A percentile compares a stretch with the other conserved stretches of the same genome.
phyloP scores from a whole-genome alignment of 2,797 vertebrate genomes.

The Diceros bicornis region DNA sequence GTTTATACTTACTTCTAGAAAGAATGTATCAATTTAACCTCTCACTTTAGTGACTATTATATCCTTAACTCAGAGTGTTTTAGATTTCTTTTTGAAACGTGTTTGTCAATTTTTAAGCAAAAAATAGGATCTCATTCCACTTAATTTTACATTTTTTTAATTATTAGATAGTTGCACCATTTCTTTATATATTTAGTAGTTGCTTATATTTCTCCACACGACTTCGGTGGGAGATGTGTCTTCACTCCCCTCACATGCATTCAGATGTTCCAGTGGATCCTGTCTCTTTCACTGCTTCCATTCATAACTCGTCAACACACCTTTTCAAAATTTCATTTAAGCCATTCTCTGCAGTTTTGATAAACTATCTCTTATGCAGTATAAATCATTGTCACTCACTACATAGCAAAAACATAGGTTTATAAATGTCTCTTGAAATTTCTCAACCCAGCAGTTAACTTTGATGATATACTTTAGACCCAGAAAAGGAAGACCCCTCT shows the following conservation, averaged over 20 bases:
- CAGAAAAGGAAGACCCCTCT: not conserved
- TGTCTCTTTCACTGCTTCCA: not conserved
- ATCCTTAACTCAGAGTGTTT: not conserved
- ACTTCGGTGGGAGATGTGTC: not conserved
- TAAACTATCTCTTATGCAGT: not conserved
- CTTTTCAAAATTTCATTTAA: not conserved
- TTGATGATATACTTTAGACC: not conserved
- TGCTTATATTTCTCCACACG: not conserved
- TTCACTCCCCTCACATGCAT: not conserved
- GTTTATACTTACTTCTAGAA: not conserved
- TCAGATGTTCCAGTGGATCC: not conserved
- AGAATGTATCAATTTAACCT: not conserved
- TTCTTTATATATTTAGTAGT: not conserved
- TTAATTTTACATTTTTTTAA: not conserved
- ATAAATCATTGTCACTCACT: not conserved
- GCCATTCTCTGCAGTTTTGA: not conserved
- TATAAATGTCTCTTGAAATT: not conserved
- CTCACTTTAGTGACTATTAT: not conserved
- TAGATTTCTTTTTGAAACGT: not conserved
- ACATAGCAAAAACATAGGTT: not conserved
- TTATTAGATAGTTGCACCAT: not conserved
- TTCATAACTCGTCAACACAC: not conserved
- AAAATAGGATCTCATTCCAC: not conserved
- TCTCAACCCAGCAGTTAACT: not conserved
- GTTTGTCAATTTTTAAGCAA: slow-evolving; percentile 32